A percentile compares a stretch with the other conserved stretches of the same genome.
Conservation (phyloP, 1,140 invertebrate species). For the Drosophila willistoni region DNA sequence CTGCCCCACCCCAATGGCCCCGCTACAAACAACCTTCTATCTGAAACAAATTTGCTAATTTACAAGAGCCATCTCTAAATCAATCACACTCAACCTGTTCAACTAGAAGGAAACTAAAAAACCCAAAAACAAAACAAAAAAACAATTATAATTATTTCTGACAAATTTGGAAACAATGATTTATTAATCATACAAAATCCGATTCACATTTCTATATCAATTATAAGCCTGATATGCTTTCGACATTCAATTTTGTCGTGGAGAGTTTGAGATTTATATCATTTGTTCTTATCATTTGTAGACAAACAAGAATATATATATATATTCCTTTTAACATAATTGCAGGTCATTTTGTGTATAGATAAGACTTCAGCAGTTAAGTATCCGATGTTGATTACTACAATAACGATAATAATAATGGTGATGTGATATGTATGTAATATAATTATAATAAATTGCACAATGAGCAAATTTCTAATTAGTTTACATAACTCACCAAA, state of each 20-base stretch:
- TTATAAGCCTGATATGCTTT: neutral
- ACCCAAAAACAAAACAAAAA: neutral
- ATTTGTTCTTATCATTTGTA: neutral
- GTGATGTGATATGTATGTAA: neutral
- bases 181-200: neutral
- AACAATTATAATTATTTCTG: neutral
- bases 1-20: neutral
- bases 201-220: constrained; percentile 1
- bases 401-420: too few relatives aligned
- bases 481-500: neutral
- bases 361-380: neutral
- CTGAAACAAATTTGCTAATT: constrained; percentile 33
- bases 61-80: constrained; percentile 48
- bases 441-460: neutral
- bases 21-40: neutral
- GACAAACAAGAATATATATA: neutral
- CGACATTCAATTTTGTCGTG: neutral
- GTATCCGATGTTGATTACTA: neutral
- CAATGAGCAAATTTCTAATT: neutral
- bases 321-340: neutral
- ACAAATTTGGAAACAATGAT: neutral
- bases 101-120: neutral
- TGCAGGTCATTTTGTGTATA: neutral
- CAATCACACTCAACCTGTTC: constrained; percentile 45
- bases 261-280: neutral